A percentile compares a stretch with the other conserved stretches of the same genome.
Conservation (phyloP, 1,140 invertebrate genomes). For the Brachionus sp. region DNA sequence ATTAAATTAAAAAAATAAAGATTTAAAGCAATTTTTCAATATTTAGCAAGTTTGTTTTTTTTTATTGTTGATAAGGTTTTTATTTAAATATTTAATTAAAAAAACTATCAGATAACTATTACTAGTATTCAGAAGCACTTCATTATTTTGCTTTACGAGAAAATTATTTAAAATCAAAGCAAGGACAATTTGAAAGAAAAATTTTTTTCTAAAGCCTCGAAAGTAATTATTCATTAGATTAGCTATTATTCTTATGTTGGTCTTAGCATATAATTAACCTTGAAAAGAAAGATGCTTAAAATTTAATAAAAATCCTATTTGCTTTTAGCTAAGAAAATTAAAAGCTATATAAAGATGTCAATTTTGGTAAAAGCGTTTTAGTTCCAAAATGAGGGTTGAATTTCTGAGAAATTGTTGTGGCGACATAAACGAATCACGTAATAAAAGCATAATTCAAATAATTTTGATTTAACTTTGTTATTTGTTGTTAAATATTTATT, state of each 20-base stretch:
- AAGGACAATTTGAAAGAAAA: no score
- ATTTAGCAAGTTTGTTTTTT: background rate
- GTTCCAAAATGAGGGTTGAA: background rate
- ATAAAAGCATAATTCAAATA: background rate
- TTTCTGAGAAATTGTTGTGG: background rate
- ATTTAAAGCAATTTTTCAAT: background rate
- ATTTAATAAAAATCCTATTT: background rate
- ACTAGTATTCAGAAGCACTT: background rate
- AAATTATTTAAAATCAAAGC: background rate
- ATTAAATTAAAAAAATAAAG: background rate
- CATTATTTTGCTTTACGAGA: background rate
- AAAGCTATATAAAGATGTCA: background rate
- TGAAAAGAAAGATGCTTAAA: background rate
- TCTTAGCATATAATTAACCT: background rate
- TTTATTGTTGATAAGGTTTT: background rate
- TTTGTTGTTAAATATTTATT: background rate
- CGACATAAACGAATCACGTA: background rate
- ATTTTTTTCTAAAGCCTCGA: no score
- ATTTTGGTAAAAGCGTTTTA: background rate
- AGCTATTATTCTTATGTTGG: background rate
- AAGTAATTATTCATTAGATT: no score
- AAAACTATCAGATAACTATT: background rate
- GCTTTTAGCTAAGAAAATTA: background rate
- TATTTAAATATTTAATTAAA: background rate
- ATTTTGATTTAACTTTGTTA: background rate